These are phyloP conservation scores for Columba guinea DNA, from an alignment of 2,797 vertebrate genomes.

Conservation along the genomic window DNA sequence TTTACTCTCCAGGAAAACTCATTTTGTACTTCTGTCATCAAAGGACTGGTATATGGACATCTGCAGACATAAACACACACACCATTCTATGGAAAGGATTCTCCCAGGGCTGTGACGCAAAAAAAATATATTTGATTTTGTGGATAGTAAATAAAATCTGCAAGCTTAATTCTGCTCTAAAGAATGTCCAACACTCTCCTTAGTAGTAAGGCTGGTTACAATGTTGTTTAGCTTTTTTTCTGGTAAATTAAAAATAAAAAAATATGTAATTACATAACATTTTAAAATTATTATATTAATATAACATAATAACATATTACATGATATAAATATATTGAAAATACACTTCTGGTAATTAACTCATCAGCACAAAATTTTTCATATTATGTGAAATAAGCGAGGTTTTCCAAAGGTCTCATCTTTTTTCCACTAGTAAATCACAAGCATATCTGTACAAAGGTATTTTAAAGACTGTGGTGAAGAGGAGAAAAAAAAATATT, in stretches of 20 bases:
- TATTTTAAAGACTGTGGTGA: conserved; percentile 17
- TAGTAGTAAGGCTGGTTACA: not conserved
- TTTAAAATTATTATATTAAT: not conserved
- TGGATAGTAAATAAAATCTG: not conserved
- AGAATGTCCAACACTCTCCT: not conserved
- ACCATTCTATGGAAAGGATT: not conserved
- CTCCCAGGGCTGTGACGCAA: not conserved
- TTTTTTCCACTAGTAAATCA: conserved; percentile 38
- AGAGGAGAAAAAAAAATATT: not conserved
- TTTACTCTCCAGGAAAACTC: not conserved
- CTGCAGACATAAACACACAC: no score
- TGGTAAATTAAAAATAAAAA: not conserved
- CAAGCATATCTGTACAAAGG: conserved; percentile 13
- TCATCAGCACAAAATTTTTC: conserved; percentile 2
- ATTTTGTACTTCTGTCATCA: not conserved
- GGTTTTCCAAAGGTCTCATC: not conserved
- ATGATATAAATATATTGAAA: no score
- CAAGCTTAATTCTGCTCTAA: not conserved
- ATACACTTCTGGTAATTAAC: not conserved
- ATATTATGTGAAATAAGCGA: not conserved
- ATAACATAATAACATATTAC: not conserved
- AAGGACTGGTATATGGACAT: not conserved
- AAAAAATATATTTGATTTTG: not conserved
- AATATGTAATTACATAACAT: not conserved
- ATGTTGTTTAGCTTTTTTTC: not conserved